Evolutionary conservation across 2,797 vertebrate species (phyloP).

Genomic region (Botia almorhae): DNA sequence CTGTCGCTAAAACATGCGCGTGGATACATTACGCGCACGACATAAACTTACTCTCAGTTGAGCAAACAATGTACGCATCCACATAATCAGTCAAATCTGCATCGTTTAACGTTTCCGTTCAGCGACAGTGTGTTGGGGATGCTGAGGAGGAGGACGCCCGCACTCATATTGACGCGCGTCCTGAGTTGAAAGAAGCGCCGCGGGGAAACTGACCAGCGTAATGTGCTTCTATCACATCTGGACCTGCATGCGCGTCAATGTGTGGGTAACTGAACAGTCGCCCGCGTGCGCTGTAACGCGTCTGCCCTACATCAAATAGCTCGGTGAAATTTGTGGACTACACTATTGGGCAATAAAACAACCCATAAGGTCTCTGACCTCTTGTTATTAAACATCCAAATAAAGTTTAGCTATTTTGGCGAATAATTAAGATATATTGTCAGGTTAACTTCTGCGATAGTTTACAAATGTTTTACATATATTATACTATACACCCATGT

Average conservation of each 20-base stretch:
- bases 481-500: no score
- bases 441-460: not conserved
- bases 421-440: not conserved
- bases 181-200: constrained; percentile 18
- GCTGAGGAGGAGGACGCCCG: constrained; percentile 37
- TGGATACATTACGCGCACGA: not conserved
- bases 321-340: not conserved
- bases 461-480: no score
- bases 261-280: constrained; percentile 9
- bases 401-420: no score
- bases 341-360: no score
- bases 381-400: no score
- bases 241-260: constrained; percentile 14
- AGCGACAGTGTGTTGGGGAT: constrained; percentile 20
- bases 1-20: constrained; percentile 50
- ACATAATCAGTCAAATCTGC: not conserved
- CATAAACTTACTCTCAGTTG: constrained; percentile 46
- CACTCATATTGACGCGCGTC: constrained; percentile 40
- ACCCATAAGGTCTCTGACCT: no score
- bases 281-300: not conserved
- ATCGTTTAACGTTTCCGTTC: constrained; percentile 8
- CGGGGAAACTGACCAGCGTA: constrained; percentile 12
- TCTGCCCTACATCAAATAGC: not conserved
- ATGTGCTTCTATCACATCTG: constrained; percentile 30
- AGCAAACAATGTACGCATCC: constrained; percentile 6